Evolutionary conservation across 1,140 invertebrate species (phyloP), one percentile per base, ranked within the genome.

Genomic region (Saccostrea glomerata): DNA sequence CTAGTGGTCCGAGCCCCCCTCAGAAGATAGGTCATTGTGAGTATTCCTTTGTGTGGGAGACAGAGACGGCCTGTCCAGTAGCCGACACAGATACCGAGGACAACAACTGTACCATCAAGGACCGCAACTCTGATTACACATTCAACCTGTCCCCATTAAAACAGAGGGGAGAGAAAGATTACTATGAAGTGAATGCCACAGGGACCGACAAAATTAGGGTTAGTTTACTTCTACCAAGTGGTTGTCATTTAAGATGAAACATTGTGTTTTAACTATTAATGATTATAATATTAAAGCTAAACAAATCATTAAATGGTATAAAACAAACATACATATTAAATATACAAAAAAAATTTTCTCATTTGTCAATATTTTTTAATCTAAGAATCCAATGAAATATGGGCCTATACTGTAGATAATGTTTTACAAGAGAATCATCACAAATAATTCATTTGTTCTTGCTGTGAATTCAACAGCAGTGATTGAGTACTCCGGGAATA

Each of bases 51-150:
- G 86, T 94, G 12, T 95, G 94, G 94, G 90, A 93, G 54, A 95
- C 94, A 40, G 91, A 90, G n/a, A 93, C 93, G n/a, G 94, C 94
- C 20, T 95, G 94, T 90, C 91, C 92, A 0, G 86, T 94, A 54
- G 88, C 86, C 11, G 86, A 85, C 73, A 90, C 84, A 1, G 88
- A 90, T 25, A 73, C 63, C 7, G 84, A 88, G n/a, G 82, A 63
- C 7, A 70, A 82, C 7, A 60, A 84, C 15, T 94, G 93, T 88
- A 88, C 87, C 0, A 86, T 92, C 0, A 91, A 92, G 85, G 93
- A 94, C 86, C 86, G 87, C 1, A 93, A 92, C 88, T 92, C 90
- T 63, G 90, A 90, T 11, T 94, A 92, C 87, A 87, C 91, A 0
- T 94, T 91, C 89, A 92, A 93, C 86, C 73, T 94, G 2, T 73